Conservation (phyloP, 2,888 invertebrate genomes). For the Microdon myrmicae region DNA sequence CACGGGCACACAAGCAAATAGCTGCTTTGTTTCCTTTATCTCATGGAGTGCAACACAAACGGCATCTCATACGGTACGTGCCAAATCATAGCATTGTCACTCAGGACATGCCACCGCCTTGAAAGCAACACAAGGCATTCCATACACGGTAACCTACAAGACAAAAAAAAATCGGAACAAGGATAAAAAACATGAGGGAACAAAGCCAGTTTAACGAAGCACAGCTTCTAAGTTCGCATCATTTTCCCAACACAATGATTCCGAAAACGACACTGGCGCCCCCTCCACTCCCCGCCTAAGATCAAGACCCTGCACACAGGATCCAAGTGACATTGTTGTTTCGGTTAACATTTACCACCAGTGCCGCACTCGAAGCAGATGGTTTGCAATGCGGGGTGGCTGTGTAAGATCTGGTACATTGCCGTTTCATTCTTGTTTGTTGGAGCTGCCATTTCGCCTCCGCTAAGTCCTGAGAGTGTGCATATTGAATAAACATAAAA, state of each 20-base stretch:
- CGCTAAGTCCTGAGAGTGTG: constrained; percentile 19
- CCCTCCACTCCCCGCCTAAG: background rate
- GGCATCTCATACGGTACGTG: constrained; percentile 36
- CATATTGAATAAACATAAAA: constrained; percentile 50
- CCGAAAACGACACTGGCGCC: constrained; percentile 24
- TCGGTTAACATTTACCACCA: constrained; percentile 20
- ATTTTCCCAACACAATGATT: constrained; percentile 13
- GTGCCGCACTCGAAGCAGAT: constrained; percentile 17
- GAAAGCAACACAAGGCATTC: constrained; percentile 32
- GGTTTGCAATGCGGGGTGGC: constrained; percentile 12
- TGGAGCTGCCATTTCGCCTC: constrained; percentile 12
- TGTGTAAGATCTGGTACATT: background rate
- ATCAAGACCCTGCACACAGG: background rate
- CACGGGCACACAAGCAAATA: constrained; percentile 33
- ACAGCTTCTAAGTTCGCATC: constrained; percentile 27
- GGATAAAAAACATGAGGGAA: constrained; percentile 1
- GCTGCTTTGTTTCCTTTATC: constrained; percentile 17
- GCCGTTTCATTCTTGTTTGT: constrained; percentile 8
- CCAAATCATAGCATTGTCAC: constrained; percentile 40
- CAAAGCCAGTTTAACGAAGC: constrained; percentile 8
- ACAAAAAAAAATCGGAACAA: constrained; percentile 4
- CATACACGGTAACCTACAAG: constrained; percentile 34
- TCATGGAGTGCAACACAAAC: constrained; percentile 20
- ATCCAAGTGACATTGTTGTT: constrained; percentile 19
- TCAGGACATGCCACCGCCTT: constrained; percentile 27